Evolutionary conservation across 2,888 invertebrate genomes (phyloP), one percentile per base, ranked within the genome.

Genomic region (Tyria jacobaeae): DNA sequence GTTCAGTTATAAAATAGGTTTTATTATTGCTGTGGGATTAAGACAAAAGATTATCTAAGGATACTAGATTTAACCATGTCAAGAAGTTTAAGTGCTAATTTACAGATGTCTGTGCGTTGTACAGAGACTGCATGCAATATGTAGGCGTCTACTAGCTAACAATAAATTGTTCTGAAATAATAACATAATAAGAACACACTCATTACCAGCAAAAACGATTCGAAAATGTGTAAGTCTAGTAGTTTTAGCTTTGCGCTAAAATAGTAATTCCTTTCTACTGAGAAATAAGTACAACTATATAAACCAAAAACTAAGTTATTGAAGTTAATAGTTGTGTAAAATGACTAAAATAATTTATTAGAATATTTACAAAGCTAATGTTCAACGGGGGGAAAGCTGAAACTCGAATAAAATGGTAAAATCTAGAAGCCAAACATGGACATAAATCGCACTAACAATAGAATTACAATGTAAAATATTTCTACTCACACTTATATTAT

Each of bases 351-450:
- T 31, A 31, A 2, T 27, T 4, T 27, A 27, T 31, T 31, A 31
- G 27, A 7, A 31, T 31, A 31, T 31, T 31, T 31, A 4, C 3
- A 7, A 31, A 4, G 27, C 7, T 31, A 7, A 1, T 4, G 80
- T 81, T 85, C 83, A 89, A 86, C 86, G 82, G 77, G 71, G 64
- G 24, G n/a, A n/a, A n/a, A n/a, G n/a, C n/a, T n/a, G n/a, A n/a
- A n/a, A n/a, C n/a, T n/a, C n/a, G n/a, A n/a, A n/a, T n/a, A n/a
- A n/a, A n/a, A n/a, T n/a, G n/a, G n/a, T n/a, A n/a, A n/a, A n/a
- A n/a, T n/a, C n/a, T n/a, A n/a, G n/a, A n/a, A n/a, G n/a, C n/a
- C 21, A 21, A 21, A 17, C 10, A 21, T n/a, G 3, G 12, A 47
- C 14, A 47, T 15, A 15, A 31, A 31, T 49, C 3, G 9, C n/a